A percentile compares a stretch with the other conserved stretches of the same genome.
Conservation (phyloP, 2,113 vertebrate genomes). For the Anhinga rufa region DNA sequence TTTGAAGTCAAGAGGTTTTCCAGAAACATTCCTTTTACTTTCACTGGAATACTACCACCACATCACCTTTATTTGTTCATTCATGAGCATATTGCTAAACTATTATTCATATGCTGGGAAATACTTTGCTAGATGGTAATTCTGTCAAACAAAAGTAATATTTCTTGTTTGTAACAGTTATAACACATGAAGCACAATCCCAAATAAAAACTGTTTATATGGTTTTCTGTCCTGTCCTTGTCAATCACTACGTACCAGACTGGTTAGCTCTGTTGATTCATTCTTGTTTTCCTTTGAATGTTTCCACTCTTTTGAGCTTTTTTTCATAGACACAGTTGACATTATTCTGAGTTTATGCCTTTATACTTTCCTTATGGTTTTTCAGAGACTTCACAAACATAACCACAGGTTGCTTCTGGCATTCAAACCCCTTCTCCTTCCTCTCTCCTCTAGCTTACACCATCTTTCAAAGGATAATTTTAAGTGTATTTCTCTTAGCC, state of each 20-base stretch:
- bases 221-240: not conserved
- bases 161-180: not conserved
- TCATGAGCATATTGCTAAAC: not conserved
- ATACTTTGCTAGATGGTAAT: not conserved
- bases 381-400: not conserved
- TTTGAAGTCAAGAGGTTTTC: not conserved
- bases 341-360: not conserved
- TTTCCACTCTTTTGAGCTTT: not conserved
- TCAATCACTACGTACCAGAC: not conserved
- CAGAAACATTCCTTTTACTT: not conserved
- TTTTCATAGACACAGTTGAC: not conserved
- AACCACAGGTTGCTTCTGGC: not conserved
- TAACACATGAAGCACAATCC: not conserved
- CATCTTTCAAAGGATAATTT: not conserved
- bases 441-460: not conserved
- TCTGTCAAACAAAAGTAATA: conserved; percentile 7
- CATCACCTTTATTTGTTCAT: not conserved
- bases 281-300: not conserved
- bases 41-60: not conserved
- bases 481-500: not conserved
- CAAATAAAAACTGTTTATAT: not conserved
- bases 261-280: not conserved
- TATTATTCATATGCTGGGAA: not conserved
- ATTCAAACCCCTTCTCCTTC: not conserved
- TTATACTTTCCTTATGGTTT: not conserved